Base-by-base conservation (phyloP, 2,113 vertebrate genomes). In the Glaucidium brasilianum region DNA sequence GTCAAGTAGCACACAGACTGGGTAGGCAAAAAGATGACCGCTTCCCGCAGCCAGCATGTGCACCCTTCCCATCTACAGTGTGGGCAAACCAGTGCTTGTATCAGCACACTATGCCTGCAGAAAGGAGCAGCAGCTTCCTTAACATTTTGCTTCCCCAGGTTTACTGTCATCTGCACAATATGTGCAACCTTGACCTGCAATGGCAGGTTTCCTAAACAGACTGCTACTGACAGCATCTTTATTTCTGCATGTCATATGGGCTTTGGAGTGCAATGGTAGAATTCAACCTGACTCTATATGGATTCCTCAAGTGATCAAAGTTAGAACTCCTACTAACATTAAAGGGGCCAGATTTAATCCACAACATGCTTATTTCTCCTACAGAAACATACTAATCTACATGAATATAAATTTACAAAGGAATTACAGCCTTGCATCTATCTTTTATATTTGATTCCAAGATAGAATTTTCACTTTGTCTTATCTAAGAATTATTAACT, bases 111-210 rank as follows among this genome's bases (percentile, higher is more conserved):
- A 30, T 12, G 52, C 83, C 37, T 67, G 56, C 29, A 78, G 50
- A 88, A 66, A 64, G 47, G 53, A 89, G n/a, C 79, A 39, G 64
- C n/a, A 68, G 34, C 60, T 75, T 78, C 66, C 68, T 35, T 14
- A 45, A 72, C 0, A 0, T 29, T 85, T 58, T 74, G 45, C 80
- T 74, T 92, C 39, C 53, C 79, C 80, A 53, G 58, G 45, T 56
- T 91, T 81, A 87, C n/a, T 34, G 74, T 76, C 91, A 75, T 19
- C 82, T 85, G 84, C 95, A 96, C 95, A 97, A 68, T 92, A 90
- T 89, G 79, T 95, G 94, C 85, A 93, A 92, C 75, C 58, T 60
- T 72, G 80, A 86, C 92, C 93, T 96, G 92, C 71, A 95, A 88
- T 73, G 75, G 96, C 89, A 89, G 86, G 72, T 78, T n/a, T 92